Conservation (phyloP, 2,888 invertebrate genomes). For the Apeira syringaria region DNA sequence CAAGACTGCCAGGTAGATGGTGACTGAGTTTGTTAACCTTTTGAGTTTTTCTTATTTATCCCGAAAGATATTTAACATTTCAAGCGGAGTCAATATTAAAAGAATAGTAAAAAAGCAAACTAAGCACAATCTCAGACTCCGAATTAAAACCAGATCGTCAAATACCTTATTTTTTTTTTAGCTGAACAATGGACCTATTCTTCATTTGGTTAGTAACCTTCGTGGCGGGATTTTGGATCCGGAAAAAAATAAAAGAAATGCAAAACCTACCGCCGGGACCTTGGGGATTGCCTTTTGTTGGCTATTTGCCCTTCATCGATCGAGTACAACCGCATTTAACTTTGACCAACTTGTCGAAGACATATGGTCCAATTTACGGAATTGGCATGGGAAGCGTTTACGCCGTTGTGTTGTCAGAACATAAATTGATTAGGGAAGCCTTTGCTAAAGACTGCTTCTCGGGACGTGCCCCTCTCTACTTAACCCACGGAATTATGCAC, state of each 20-base stretch:
- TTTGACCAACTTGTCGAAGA: constrained; percentile 85
- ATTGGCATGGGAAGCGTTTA: constrained; percentile 89
- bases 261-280: constrained; percentile 90
- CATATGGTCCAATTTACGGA: constrained; percentile 90
- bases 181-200: constrained; percentile 49
- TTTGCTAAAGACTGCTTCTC: constrained; percentile 88
- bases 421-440: constrained; percentile 87
- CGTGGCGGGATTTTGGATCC: constrained; percentile 58
- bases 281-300: constrained; percentile 89
- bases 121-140: neutral
- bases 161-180: constrained; percentile 13
- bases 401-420: constrained; percentile 91
- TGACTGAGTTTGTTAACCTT: neutral
- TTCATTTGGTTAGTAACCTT: constrained; percentile 53
- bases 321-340: constrained; percentile 87
- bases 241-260: constrained; percentile 64
- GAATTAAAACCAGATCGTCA: no score
- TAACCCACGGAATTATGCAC: constrained; percentile 94
- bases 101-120: no score
- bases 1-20: neutral
- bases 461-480: constrained; percentile 91
- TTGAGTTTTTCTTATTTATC: neutral
- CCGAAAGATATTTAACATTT: neutral
- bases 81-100: no score
- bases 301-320: constrained; percentile 90